These are phyloP conservation scores for Cremastobaeus sp. DNA, from an alignment of 2,888 invertebrate species.

Conservation along the genomic window DNA sequence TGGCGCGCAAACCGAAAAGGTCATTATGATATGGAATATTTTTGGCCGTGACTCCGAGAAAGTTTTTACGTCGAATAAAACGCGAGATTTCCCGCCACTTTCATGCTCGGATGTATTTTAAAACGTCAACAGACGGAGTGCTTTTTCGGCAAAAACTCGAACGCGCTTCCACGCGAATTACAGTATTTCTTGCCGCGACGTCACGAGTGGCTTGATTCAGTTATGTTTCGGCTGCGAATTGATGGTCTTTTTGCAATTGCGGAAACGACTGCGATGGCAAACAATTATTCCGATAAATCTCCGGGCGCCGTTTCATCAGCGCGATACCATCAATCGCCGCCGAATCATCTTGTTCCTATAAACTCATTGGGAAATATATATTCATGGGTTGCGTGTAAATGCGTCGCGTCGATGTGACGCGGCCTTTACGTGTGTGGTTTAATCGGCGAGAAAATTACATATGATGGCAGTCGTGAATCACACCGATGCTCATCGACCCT, in stretches of 20 bases:
- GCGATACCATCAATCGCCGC: not conserved
- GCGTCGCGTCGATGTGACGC: conserved; percentile 6
- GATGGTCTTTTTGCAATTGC: too few relatives aligned
- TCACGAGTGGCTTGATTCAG: too few relatives aligned
- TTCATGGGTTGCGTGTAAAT: conserved; percentile 19
- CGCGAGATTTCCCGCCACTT: not conserved
- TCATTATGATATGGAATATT: too few relatives aligned
- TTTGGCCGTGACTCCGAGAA: not conserved
- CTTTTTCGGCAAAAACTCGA: not conserved
- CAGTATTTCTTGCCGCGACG: too few relatives aligned
- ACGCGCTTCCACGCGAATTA: not conserved
- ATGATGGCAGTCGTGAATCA: conserved; percentile 46
- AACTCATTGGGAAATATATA: conserved; percentile 9
- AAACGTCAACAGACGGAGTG: not conserved
- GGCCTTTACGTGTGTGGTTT: conserved; percentile 20
- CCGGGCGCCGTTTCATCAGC: too few relatives aligned
- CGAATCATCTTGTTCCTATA: conserved; percentile 5
- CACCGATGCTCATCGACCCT: conserved; percentile 43
- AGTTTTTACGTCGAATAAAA: not conserved
- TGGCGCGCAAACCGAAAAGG: too few relatives aligned
- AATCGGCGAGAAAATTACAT: conserved; percentile 50
- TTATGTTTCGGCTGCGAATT: too few relatives aligned
- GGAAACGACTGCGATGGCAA: too few relatives aligned
- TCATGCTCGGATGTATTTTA: not conserved
- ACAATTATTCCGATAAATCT: too few relatives aligned